Evolutionary conservation across 1,140 invertebrate genomes (phyloP).

Genomic region (Drosophila navojoa): DNA sequence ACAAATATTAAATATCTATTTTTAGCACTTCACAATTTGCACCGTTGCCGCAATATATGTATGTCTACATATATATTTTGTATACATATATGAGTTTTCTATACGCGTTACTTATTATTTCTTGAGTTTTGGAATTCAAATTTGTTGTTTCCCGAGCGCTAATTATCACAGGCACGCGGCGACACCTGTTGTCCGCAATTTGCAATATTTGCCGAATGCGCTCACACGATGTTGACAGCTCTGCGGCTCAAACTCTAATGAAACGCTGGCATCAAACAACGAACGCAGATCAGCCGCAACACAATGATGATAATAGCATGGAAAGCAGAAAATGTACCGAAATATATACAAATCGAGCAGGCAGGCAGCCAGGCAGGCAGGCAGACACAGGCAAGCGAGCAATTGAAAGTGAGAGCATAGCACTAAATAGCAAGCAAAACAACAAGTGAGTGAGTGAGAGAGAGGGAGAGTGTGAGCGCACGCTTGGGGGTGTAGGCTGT

Average conservation of each 20-base stretch:
- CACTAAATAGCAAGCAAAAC: constrained; percentile 12
- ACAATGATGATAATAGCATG: constrained; percentile 37
- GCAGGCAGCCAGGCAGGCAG: constrained; percentile 11
- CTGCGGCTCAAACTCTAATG: constrained; percentile 69
- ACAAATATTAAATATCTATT: constrained; percentile 49
- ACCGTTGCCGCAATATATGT: constrained; percentile 33
- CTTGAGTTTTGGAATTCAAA: constrained; percentile 30
- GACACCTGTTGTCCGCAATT: constrained; percentile 38
- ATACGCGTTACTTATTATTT: background rate
- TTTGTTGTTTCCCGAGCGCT: constrained; percentile 28
- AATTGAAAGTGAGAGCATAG: constrained; percentile 69
- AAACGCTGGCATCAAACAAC: constrained; percentile 46
- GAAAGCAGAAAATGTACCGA: constrained; percentile 41
- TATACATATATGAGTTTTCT: background rate
- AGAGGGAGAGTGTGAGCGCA: background rate
- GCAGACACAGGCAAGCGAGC: constrained; percentile 9
- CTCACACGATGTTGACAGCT: constrained; percentile 51
- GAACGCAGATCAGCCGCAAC: constrained; percentile 58
- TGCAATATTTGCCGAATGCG: constrained; percentile 32
- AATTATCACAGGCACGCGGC: constrained; percentile 50
- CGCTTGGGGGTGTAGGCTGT: constrained; percentile 40
- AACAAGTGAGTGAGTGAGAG: constrained; percentile 12
- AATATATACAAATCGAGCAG: constrained; percentile 39
- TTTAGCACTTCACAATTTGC: constrained; percentile 39
- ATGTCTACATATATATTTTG: constrained; percentile 12